Evolutionary conservation across 2,113 vertebrate species (phyloP), one percentile per base, ranked within the genome.

Genomic region (Pachypanchax playfairii): DNA sequence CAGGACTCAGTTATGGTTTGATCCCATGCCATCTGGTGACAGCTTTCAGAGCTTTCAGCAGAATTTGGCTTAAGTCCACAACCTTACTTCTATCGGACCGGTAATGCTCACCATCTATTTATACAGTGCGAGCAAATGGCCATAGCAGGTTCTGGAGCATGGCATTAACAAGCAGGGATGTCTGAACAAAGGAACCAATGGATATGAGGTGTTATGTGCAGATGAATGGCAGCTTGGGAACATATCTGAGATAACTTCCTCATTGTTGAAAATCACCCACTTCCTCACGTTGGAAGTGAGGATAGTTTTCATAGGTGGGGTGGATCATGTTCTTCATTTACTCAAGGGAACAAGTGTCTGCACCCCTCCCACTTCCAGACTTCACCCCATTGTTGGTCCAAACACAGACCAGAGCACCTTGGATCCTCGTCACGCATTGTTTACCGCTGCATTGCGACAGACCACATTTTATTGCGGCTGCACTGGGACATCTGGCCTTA

Each of bases 101-200:
- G 82, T 85, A 88, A 90, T 87, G 82, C 87, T 84, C 80, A 68
- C 50, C 70, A 73, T 85, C 90, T 92, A 92, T 91, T 90, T 91
- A 90, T 91, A 93, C 77, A 60, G 84, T 41, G 59, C 1, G 61
- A 91, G 84, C 91, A 93, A 90, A 90, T 92, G 90, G 78, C 68
- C 43, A 62, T 60, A 84, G 81, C 82, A 77, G 84, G 65, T 80
- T 90, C 79, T 70, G 59, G 61, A 76, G 78, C 71, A 48, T 54
- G 76, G 82, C 63, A 87, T 90, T 88, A 91, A 88, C 69, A 65
- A 83, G 86, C 75, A n/a, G 62, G 78, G 58, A 86, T 73, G 72
- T 84, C 44, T 76, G 61, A 83, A 87, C 84, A 86, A 88, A 88
- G 83, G 79, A 75, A 78, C 82, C 62, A 57, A 62, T 67, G 77